Base-by-base conservation (phyloP, 1,140 invertebrate species). In the Drosophila bifasciata region DNA sequence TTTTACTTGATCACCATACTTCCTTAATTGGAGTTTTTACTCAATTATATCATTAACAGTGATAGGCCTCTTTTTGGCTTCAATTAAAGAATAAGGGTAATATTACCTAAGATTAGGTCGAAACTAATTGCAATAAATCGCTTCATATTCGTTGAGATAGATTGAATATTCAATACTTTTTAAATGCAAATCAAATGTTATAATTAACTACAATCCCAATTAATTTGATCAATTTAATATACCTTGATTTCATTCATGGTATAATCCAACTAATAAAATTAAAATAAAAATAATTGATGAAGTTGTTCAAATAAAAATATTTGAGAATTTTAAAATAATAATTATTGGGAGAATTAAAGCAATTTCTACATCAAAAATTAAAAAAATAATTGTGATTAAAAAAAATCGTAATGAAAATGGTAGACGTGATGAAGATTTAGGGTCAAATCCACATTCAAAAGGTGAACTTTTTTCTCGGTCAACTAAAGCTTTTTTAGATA, bases 391-490 rank as follows among this genome's bases (percentile, higher is more conserved):
- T 72, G 64, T 21, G 19, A 21, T 93, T 93, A 21, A 93, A 69
- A 93, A 94, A 91, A 94, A 94, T 91, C 93, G 93, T 62, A 94
- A 51, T 6, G 93, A 93, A 88, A 94, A 94, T n/a, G 93, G 93
- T 63, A 93, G 64, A 23, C 93, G 93, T 13, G 92, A 79, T 7
- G 89, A 92, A 48, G 89, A 92, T 92, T 93, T 92, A 57, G 93
- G 92, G 19, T 93, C 92, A 92, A 94, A 94, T 88, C 93, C 94
- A 92, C 94, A 94, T 93, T 94, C 94, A 92, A 94, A 93, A 3
- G 93, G 92, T 0, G 92, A 92, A 44, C 48, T 88, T 93, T 94
- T 94, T 94, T 94, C 93, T 88, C 92, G 92, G 50, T 93, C 92
- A 80, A 83, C 63, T 77, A 90, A 79, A 62, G 85, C 79, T 93